Evolutionary conservation across 2,888 invertebrate species (phyloP), one percentile per base, ranked within the genome.

Genomic region (Acanthosepion lycidas): DNA sequence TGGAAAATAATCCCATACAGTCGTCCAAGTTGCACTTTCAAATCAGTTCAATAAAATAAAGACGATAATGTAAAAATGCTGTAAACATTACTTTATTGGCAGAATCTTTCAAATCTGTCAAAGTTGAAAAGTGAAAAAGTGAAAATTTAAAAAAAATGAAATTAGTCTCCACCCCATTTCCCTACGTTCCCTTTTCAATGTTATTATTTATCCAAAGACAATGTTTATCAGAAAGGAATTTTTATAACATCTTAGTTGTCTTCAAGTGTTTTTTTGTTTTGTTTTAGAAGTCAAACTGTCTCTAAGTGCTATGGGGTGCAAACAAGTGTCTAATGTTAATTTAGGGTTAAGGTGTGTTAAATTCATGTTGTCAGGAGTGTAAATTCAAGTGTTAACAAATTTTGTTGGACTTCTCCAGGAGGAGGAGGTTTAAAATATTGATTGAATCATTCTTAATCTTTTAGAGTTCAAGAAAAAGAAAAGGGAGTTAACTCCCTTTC

Each of bases 241-340:
- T 78, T n/a, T 23, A 78, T 78, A n/a, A 33, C n/a, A 78, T 15
- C 4, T n/a, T 78, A 59, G 26, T 78, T 78, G 42, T 42, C 42
- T 42, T 42, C 42, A 42, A 42, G 42, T 42, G 42, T 42, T 42
- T 42, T 42, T 33, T 33, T 33, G 33, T 33, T 33, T 42, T 42
- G 42, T 78, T 78, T 78, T n/a, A 33, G 9, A 78, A 78, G n/a
- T 59, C 20, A 20, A 59, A 59, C 59, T 23, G 23, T 33, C 78
- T 78, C n/a, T 78, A 78, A 78, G 78, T 78, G 78, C n/a, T 78
- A n/a, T 78, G n/a, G n/a, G n/a, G n/a, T 78, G n/a, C 33, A 78
- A 78, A 78, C 33, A 78, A 33, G n/a, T 78, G n/a, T 78, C n/a
- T 33, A 33, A 78, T 78, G 33, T 78, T 78, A 78, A 15, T 78